phyloP scores from a whole-genome alignment of 2,888 invertebrate genomes.

The Luperina testacea region DNA sequence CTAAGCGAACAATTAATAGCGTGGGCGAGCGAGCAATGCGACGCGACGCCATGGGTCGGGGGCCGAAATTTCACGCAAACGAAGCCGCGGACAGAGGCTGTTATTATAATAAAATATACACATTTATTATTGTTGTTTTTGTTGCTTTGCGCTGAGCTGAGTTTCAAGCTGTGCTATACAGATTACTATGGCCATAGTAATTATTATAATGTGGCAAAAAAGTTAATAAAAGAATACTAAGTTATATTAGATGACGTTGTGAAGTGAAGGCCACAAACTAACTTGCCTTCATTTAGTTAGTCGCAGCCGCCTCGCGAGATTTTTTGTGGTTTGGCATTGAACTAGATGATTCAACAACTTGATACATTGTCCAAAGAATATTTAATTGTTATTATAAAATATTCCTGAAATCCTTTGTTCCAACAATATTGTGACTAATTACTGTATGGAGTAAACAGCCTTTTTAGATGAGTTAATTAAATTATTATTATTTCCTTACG shows the following conservation, averaged over 20 bases:
- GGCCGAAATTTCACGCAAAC: no score
- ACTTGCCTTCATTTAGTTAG: conserved; percentile 33
- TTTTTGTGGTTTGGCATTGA: conserved; percentile 56
- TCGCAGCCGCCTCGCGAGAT: conserved; percentile 22
- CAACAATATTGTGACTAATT: conserved; percentile 35
- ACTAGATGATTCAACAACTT: conserved; percentile 49
- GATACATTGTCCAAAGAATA: conserved; percentile 24
- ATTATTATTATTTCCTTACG: conserved; percentile 12
- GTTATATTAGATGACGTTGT: neutral
- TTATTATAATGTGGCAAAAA: neutral
- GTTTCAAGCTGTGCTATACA: neutral
- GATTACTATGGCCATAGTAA: neutral
- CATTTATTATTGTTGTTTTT: neutral
- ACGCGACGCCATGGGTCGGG: neutral
- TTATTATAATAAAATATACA: neutral
- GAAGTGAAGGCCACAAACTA: conserved; percentile 40
- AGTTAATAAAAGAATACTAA: neutral
- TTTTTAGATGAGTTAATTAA: neutral
- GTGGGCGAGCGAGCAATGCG: no score
- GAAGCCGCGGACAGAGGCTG: neutral
- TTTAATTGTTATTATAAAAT: conserved; percentile 2
- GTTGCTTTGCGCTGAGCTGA: neutral
- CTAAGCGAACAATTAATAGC: neutral
- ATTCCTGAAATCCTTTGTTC: conserved; percentile 27
- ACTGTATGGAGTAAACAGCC: neutral